These are phyloP conservation scores for Kobus ellipsiprymnus DNA, from an alignment of 2,113 vertebrate genomes.

Conservation along the genomic window DNA sequence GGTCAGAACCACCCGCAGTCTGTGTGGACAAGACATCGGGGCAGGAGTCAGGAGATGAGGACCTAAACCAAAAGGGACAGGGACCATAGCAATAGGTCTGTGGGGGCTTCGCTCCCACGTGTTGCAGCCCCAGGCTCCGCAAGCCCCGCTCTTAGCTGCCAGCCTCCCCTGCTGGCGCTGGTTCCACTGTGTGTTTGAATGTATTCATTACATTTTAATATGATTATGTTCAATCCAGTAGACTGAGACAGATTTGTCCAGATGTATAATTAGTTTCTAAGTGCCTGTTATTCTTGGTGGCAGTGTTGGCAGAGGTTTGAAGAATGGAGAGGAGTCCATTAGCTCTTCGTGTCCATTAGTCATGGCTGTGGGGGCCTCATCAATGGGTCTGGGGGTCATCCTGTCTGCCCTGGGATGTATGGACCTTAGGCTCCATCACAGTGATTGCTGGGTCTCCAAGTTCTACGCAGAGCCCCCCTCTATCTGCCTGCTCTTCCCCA, in stretches of 20 bases:
- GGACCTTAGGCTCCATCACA: neutral
- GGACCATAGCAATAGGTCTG: neutral
- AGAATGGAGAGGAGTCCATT: neutral
- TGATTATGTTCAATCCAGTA: slow-evolving; percentile 55
- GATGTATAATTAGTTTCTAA: slow-evolving; percentile 56
- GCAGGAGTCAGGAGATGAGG: neutral
- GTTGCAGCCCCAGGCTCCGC: accelerated
- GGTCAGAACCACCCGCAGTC: neutral
- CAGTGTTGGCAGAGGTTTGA: slow-evolving; percentile 22
- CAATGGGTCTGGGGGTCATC: neutral
- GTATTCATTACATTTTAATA: slow-evolving; percentile 70
- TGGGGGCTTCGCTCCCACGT: accelerated
- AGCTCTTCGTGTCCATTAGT: neutral
- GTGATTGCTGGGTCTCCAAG: neutral
- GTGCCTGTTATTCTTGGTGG: slow-evolving; percentile 35
- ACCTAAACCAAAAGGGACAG: neutral
- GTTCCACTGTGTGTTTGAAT: slow-evolving; percentile 31
- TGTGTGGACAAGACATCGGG: neutral
- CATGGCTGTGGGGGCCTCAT: neutral
- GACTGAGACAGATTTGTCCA: slow-evolving; percentile 57
- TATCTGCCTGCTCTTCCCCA: neutral
- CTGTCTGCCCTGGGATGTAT: neutral
- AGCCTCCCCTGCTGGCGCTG: neutral
- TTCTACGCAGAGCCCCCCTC: neutral
- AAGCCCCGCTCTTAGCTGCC: neutral